Percentiles rank a stretch among this genome's conserved stretches.
phyloP scores from a whole-genome alignment of 1,140 invertebrate genomes.

The Himalopsyche phryganea region DNA sequence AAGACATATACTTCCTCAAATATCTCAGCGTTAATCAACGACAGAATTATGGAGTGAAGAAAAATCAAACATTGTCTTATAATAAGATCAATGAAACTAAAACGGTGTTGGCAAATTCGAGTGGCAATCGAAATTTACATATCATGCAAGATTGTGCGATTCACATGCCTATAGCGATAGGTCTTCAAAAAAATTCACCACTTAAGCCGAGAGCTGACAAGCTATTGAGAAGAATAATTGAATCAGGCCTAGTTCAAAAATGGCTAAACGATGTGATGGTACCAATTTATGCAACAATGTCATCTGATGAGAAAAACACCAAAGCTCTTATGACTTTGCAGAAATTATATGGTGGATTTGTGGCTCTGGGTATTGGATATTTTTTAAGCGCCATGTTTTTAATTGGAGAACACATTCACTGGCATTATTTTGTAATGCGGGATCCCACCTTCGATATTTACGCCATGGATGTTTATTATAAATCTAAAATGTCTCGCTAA shows the following conservation, averaged over 20 bases:
- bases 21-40: conserved; percentile 59
- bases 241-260: conserved; percentile 73
- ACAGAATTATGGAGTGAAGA: conserved; percentile 27
- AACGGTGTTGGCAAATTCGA: conserved; percentile 30
- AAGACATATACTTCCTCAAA: conserved; percentile 70
- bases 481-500: conserved; percentile 39
- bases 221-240: conserved; percentile 62
- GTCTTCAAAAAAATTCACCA: conserved; percentile 76
- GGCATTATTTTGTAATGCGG: conserved; percentile 60
- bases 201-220: conserved; percentile 67
- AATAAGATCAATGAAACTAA: conserved; percentile 21
- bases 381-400: conserved; percentile 56
- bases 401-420: conserved; percentile 62
- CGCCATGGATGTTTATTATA: conserved; percentile 55
- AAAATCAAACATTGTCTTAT: conserved; percentile 22
- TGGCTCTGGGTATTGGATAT: conserved; percentile 67
- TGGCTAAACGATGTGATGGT: conserved; percentile 74
- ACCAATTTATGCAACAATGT: conserved; percentile 43
- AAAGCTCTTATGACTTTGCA: conserved; percentile 72
- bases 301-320: conserved; percentile 46
- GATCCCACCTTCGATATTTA: conserved; percentile 72
- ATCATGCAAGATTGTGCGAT: conserved; percentile 78
- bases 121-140: conserved; percentile 60
- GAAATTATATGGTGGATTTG: conserved; percentile 73
- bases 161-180: conserved; percentile 74